These are phyloP conservation scores for Horisme vitalbata DNA, from an alignment of 2,888 invertebrate species.

Conservation along the genomic window DNA sequence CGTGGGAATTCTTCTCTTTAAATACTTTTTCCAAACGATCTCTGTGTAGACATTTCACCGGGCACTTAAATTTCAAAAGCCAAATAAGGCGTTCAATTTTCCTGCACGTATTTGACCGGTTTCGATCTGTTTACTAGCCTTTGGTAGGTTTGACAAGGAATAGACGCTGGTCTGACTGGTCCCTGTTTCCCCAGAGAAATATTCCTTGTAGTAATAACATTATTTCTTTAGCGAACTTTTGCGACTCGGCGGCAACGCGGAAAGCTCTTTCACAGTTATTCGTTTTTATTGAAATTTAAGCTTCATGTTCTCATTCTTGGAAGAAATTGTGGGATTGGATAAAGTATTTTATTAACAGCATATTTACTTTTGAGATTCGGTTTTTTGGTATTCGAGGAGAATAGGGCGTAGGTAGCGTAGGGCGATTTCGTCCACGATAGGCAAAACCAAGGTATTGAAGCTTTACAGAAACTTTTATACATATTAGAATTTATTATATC, in stretches of 20 bases:
- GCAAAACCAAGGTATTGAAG: too few species aligned
- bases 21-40: slow-evolving; percentile 1
- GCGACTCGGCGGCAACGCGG: neutral
- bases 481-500: too few species aligned
- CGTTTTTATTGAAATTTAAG: slow-evolving; percentile 2
- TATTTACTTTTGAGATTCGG: too few species aligned
- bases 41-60: slow-evolving; percentile 5
- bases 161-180: neutral
- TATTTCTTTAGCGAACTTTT: neutral
- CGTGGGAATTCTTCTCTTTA: slow-evolving; percentile 7
- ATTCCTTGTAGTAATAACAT: slow-evolving; percentile 1
- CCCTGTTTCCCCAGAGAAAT: slow-evolving; percentile 10
- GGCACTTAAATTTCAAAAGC: slow-evolving; percentile 21
- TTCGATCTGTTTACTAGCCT: slow-evolving; percentile 12
- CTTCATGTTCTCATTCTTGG: too few species aligned
- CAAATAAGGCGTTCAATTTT: slow-evolving; percentile 18
- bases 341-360: too few species aligned
- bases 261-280: slow-evolving; percentile 3
- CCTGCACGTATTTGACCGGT: slow-evolving; percentile 16
- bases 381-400: too few species aligned
- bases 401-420: too few species aligned
- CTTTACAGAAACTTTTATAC: too few species aligned
- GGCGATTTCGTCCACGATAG: too few species aligned
- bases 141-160: slow-evolving; percentile 21
- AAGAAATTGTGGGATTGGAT: too few species aligned